Base-by-base conservation (phyloP, 2,888 invertebrate genomes). In the Keiferia lycopersicella region DNA sequence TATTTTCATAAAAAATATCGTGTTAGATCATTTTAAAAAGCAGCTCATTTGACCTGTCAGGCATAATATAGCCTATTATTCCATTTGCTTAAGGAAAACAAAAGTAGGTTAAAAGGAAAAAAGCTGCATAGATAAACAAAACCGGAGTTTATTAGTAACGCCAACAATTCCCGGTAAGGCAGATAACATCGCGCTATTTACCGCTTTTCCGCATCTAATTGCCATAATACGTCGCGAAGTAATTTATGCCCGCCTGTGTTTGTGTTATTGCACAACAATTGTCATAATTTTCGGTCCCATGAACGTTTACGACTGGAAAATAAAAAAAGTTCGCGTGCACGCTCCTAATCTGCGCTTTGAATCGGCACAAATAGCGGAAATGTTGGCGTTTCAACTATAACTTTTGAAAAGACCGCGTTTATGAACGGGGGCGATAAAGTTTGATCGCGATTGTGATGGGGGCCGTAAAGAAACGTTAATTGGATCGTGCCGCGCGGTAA, bases 201-300 rank as follows among this genome's bases (percentile, higher is more conserved):
- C 61, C 34, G 7, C 10, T 45, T 18, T n/a, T 16, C 34, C 34
- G 30, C 61, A 34, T 34, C 57, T 64, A 64, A 64, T 64, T 61
- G 64, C 64, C 61, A 18, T 34, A 61, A 61, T 64, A 61, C 38
- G 64, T 64, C 64, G 39, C 64, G 53, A 34, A 20, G 48, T 61
- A 57, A 64, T 61, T 64, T 48, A 61, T 64, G 34, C 63, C 34
- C 26, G 26, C 61, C 61, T 50, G n/a, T 61, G 64, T 64, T 61
- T 57, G 48, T 22, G 41, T 38, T 12, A 39, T 26, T 38, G 8
- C 38, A 63, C 57, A 34, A 18, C 63, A 59, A 60, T 64, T 60
- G 64, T 61, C 64, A 64, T 64, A 60, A 61, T 50, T 64, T 38
- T 50, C 45, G 48, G 61, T 61, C 16, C 50, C 38, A 48, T 56